These are phyloP conservation scores for Scolopax rusticola DNA, from an alignment of 2,797 vertebrate genomes.

Conservation along the genomic window DNA sequence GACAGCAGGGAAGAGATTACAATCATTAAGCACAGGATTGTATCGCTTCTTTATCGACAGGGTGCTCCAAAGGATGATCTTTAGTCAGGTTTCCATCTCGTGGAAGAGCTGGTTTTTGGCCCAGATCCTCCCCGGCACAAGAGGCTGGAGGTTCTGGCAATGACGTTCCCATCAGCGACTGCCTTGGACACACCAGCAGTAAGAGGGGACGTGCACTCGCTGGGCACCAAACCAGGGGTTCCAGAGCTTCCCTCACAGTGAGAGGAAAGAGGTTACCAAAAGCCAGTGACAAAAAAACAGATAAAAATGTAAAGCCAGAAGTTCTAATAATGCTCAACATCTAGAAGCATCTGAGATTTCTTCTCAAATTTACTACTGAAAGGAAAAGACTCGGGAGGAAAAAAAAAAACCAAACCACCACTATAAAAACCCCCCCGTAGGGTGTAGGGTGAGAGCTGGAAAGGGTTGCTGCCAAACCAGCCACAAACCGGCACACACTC, in stretches of 20 bases:
- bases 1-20: background rate
- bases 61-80: background rate
- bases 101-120: background rate
- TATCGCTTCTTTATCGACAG: background rate
- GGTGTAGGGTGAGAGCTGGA: background rate
- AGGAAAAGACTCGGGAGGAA: background rate
- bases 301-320: background rate
- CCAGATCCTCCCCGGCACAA: background rate
- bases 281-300: background rate
- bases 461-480: background rate
- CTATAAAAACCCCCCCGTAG: background rate
- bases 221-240: background rate
- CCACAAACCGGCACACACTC: background rate
- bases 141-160: background rate
- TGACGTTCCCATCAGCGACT: background rate
- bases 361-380: background rate
- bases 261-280: background rate
- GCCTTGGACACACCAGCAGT: background rate
- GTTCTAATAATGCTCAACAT: background rate
- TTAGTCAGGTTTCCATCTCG: background rate
- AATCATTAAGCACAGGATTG: background rate
- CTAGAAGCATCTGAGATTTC: background rate
- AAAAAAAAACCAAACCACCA: too few species aligned
- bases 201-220: background rate
- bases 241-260: background rate